Conservation (phyloP, 2,797 vertebrate genomes). For the Molossus alvarezi region DNA sequence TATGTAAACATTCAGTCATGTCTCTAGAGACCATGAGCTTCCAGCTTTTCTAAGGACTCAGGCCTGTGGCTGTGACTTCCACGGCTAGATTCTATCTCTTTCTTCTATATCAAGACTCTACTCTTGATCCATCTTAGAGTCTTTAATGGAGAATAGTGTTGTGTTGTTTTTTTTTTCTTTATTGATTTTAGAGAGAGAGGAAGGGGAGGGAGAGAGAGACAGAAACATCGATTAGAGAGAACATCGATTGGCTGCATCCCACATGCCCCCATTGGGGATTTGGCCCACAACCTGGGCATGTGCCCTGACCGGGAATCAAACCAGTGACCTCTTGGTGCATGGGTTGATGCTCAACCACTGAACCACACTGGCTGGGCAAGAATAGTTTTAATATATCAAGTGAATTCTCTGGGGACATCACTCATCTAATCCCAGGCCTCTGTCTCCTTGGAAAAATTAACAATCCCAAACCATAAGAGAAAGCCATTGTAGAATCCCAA, state of each 20-base stretch:
- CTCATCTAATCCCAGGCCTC: neutral
- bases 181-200: too few species aligned
- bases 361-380: too few species aligned
- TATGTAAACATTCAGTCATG: neutral
- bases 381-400: neutral
- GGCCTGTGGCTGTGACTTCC: neutral
- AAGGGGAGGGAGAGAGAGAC: too few species aligned
- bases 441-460: neutral
- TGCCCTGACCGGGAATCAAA: too few species aligned
- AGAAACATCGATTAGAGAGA: too few species aligned
- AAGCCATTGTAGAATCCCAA: neutral
- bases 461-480: neutral
- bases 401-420: neutral
- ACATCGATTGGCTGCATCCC: too few species aligned
- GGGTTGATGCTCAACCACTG: too few species aligned
- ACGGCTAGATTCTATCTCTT: neutral
- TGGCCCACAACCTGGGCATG: too few species aligned
- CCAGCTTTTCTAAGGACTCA: neutral
- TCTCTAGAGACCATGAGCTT: neutral
- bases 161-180: too few species aligned
- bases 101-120: neutral
- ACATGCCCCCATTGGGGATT: too few species aligned
- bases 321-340: too few species aligned
- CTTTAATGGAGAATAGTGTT: neutral
- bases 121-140: neutral